These are phyloP conservation scores for Scolopax bukidnonensis DNA, from an alignment of 2,797 vertebrate species.

Conservation along the genomic window DNA sequence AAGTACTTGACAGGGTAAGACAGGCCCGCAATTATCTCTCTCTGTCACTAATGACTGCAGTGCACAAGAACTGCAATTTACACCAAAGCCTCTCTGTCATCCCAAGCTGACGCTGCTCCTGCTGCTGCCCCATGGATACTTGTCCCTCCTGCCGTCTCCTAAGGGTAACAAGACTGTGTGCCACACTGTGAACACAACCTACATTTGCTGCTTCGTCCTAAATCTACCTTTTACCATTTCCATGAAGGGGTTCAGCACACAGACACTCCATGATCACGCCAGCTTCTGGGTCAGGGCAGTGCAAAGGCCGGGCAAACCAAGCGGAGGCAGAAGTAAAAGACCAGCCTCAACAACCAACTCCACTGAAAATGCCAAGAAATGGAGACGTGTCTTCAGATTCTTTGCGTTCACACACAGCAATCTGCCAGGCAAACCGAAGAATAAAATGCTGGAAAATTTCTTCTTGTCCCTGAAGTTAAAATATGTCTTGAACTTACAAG, in stretches of 20 bases:
- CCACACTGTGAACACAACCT: not conserved
- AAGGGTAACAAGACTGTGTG: rapidly evolving
- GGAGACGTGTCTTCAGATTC: not conserved
- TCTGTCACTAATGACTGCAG: not conserved
- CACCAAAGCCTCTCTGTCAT: not conserved
- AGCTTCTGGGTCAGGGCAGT: not conserved
- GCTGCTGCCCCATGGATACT: not conserved
- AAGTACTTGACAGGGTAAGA: not conserved
- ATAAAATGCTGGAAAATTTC: not conserved
- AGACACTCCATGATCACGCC: rapidly evolving
- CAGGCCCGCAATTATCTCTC: not conserved
- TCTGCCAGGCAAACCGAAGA: not conserved
- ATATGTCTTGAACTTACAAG: not conserved
- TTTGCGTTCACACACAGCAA: not conserved
- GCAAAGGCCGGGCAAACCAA: rapidly evolving
- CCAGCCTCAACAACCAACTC: not conserved
- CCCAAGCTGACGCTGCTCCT: not conserved
- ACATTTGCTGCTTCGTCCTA: rapidly evolving
- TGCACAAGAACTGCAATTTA: not conserved
- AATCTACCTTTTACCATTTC: not conserved
- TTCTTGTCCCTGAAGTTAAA: not conserved
- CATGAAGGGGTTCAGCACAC: not conserved
- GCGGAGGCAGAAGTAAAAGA: not conserved
- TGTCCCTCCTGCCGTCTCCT: not conserved
- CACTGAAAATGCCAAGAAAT: not conserved